A percentile compares a stretch with the other conserved stretches of the same genome.
phyloP scores from a whole-genome alignment of 2,113 vertebrate species.

The Calypte anna region DNA sequence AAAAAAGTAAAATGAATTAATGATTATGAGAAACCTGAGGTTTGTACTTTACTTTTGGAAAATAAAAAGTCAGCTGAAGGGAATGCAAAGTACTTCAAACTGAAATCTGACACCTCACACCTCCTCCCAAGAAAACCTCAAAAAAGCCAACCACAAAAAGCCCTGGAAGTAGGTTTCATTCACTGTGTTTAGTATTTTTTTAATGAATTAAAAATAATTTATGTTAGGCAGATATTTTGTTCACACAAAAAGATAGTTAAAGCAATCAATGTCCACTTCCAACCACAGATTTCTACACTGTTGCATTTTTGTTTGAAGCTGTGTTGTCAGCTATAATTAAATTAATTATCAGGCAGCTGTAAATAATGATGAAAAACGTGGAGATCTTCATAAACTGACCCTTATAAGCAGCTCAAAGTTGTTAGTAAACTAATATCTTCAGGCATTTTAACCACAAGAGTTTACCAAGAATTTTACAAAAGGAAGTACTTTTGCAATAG shows the following conservation, averaged over 20 bases:
- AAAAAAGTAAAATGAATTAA: not conserved
- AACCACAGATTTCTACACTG: not conserved
- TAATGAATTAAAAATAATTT: not conserved
- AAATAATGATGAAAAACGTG: not conserved
- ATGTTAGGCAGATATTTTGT: not conserved
- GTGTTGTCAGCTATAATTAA: not conserved
- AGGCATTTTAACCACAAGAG: not conserved
- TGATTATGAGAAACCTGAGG: not conserved
- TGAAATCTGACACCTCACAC: not conserved
- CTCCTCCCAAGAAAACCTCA: accelerated
- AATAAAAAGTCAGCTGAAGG: not conserved
- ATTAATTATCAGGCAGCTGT: not conserved
- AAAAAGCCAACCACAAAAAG: not conserved
- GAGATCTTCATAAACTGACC: not conserved
- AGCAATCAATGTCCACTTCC: not conserved
- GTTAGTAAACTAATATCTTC: not conserved
- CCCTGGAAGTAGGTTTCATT: not conserved
- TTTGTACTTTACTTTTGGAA: not conserved
- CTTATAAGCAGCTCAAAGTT: not conserved
- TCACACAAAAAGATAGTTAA: not conserved
- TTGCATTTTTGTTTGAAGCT: not conserved
- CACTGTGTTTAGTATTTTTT: not conserved
- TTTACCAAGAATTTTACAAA: not conserved
- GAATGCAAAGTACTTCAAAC: not conserved
- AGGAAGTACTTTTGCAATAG: not conserved